Percentiles rank a stretch among this genome's conserved stretches.
phyloP scores from a whole-genome alignment of 2,113 vertebrate species.

The Azemiops feae region DNA sequence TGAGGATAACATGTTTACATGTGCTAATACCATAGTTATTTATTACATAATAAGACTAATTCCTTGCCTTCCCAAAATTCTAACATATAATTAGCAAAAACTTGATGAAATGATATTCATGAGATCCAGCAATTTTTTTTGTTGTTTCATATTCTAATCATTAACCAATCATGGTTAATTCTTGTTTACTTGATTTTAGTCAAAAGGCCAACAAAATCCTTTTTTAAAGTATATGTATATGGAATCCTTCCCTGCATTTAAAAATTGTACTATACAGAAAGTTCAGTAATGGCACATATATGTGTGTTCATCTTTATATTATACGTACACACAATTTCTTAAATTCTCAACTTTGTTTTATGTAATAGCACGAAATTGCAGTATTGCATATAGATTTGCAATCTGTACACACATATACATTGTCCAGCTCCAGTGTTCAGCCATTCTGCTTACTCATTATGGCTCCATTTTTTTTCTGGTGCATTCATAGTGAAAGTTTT shows the following conservation, averaged over 20 bases:
- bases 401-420: constrained; percentile 49
- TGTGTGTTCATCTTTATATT: constrained; percentile 60
- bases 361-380: constrained; percentile 16
- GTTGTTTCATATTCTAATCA: background rate
- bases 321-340: background rate
- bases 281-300: constrained; percentile 18
- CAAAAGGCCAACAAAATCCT: background rate
- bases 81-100: background rate
- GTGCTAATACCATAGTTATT: background rate
- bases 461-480: constrained; percentile 51
- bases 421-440: constrained; percentile 64
- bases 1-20: background rate
- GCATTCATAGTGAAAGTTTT: constrained; percentile 47
- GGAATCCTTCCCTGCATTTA: background rate
- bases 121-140: constrained; percentile 20
- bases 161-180: background rate
- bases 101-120: constrained; percentile 16
- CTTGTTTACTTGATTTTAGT: background rate
- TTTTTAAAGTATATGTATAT: background rate
- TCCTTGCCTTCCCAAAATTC: background rate
- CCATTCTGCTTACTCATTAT: constrained; percentile 48
- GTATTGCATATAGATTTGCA: constrained; percentile 32
- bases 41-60: background rate
- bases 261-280: constrained; percentile 34
- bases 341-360: constrained; percentile 2